phyloP scores from a whole-genome alignment of 2,888 invertebrate species.

The Apantesis nais region DNA sequence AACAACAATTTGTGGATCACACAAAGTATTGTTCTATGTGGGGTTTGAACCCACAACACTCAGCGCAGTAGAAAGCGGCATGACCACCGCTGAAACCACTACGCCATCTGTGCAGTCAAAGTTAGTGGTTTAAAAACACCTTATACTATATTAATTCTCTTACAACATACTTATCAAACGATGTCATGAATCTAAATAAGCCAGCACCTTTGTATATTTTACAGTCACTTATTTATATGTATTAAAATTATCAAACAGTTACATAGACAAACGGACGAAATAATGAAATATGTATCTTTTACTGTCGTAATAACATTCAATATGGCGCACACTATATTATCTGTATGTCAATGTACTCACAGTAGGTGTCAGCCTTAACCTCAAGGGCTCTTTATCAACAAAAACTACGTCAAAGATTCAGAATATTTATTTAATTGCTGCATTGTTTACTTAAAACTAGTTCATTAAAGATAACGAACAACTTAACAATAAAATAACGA shows the following conservation, averaged over 20 bases:
- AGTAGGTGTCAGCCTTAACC: neutral
- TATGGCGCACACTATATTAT: neutral
- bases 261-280: neutral
- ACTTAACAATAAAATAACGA: neutral
- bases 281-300: neutral
- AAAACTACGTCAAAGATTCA: constrained; percentile 42
- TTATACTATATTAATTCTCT: too few species aligned
- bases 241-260: neutral
- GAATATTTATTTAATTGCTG: constrained; percentile 40
- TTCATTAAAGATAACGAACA: neutral
- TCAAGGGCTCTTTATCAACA: constrained; percentile 22
- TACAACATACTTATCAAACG: too few species aligned
- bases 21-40: too few species aligned
- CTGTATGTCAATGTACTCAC: neutral
- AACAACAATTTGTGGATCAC: too few species aligned
- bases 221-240: neutral
- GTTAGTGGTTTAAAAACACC: too few species aligned
- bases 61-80: too few species aligned
- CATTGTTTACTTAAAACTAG: constrained; percentile 39
- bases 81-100: too few species aligned
- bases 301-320: neutral
- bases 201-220: neutral
- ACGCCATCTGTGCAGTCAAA: too few species aligned
- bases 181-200: too few species aligned
- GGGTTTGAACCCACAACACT: too few species aligned